A percentile compares a stretch with the other conserved stretches of the same genome.
phyloP scores from a whole-genome alignment of 2,888 invertebrate species.

The Drosophila lutescens region DNA sequence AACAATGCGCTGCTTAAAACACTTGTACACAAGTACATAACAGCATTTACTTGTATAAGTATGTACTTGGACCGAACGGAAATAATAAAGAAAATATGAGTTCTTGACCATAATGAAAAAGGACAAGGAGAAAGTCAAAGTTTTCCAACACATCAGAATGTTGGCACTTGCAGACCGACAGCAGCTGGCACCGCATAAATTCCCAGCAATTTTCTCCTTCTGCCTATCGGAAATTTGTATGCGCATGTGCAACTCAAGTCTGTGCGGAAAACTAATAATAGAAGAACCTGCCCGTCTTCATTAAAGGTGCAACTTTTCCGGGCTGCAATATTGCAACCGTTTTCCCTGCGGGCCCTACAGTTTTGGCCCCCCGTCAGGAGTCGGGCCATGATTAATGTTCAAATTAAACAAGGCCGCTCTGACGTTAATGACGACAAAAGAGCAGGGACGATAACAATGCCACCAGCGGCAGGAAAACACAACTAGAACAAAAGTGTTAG shows the following conservation, averaged over 20 bases:
- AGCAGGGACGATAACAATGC: conserved; percentile 53
- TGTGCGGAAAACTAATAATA: conserved; percentile 34
- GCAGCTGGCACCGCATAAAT: conserved; percentile 8
- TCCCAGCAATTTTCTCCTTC: background rate
- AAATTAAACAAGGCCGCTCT: conserved; percentile 74
- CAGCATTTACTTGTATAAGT: too few species aligned
- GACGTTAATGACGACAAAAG: conserved; percentile 75
- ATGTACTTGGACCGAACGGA: background rate
- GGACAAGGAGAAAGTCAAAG: background rate
- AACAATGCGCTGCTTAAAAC: too few species aligned
- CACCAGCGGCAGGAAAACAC: conserved; percentile 12
- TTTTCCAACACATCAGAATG: conserved; percentile 17
- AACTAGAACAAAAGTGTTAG: conserved; percentile 27
- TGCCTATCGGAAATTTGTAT: background rate
- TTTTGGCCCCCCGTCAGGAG: conserved; percentile 31
- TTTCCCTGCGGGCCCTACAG: conserved; percentile 5
- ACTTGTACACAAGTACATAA: too few species aligned
- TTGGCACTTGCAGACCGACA: background rate
- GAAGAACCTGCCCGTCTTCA: conserved; percentile 41
- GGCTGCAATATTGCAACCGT: conserved; percentile 27
- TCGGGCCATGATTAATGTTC: conserved; percentile 72
- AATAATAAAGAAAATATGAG: conserved; percentile 7
- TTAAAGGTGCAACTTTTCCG: conserved; percentile 23
- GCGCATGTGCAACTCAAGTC: conserved; percentile 42
- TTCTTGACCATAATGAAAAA: background rate